phyloP scores from a whole-genome alignment of 1,140 invertebrate species.

The Musca vetustissima region DNA sequence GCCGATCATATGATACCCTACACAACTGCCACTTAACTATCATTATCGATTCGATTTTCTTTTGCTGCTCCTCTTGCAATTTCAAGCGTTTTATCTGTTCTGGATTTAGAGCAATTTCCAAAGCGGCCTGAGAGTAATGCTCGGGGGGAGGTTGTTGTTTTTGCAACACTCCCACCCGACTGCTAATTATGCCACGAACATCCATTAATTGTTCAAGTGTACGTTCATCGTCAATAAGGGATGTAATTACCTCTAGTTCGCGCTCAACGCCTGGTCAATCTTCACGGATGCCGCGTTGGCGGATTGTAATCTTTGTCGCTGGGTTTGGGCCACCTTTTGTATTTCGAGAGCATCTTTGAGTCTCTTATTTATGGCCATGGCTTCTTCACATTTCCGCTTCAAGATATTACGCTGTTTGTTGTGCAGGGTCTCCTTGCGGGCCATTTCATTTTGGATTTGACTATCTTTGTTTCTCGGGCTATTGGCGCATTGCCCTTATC shows the following conservation, averaged over 20 bases:
- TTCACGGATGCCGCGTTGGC: slow-evolving; percentile 52
- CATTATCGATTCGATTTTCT: slow-evolving; percentile 49
- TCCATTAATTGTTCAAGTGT: slow-evolving; percentile 74
- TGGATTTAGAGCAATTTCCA: slow-evolving; percentile 52
- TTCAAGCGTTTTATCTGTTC: slow-evolving; percentile 30
- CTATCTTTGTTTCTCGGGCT: slow-evolving; percentile 79
- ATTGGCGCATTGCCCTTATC: no score
- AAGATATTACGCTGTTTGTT: slow-evolving; percentile 80
- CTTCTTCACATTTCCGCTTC: slow-evolving; percentile 84
- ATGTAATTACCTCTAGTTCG: slow-evolving; percentile 75
- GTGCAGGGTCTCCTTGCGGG: slow-evolving; percentile 74
- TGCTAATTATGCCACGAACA: slow-evolving; percentile 63
- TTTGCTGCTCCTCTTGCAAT: slow-evolving; percentile 57
- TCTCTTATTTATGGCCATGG: slow-evolving; percentile 75
- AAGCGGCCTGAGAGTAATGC: slow-evolving; percentile 26
- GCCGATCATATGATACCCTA: no score
- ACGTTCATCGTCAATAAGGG: slow-evolving; percentile 72
- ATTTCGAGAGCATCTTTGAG: slow-evolving; percentile 64
- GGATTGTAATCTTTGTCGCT: slow-evolving; percentile 49
- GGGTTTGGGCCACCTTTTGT: slow-evolving; percentile 59
- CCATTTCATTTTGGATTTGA: slow-evolving; percentile 77
- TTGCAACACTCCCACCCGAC: slow-evolving; percentile 59
- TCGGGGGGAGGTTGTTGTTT: slow-evolving; percentile 30
- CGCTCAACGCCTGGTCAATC: slow-evolving; percentile 59
- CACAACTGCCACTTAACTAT: no score